Percentiles rank a stretch among this genome's conserved stretches.
Evolutionary conservation across 2,113 vertebrate genomes (phyloP).

Genomic region (Prinia subflava): DNA sequence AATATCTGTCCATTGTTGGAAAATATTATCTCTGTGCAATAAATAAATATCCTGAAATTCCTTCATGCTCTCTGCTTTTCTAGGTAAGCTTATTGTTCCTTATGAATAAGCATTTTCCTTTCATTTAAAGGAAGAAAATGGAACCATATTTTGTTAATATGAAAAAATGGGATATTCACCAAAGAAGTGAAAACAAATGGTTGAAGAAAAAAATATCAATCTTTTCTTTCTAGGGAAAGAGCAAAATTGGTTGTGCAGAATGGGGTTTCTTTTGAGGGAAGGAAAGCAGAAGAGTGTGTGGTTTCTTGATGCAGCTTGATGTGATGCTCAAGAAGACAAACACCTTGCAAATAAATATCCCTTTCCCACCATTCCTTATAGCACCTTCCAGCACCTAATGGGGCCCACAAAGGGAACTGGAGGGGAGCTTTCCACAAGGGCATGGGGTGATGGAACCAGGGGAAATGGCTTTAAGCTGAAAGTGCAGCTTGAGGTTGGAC

Average conservation of each 20-base stretch:
- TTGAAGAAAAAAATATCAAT: not conserved
- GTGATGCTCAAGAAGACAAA: not conserved
- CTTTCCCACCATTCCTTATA: not conserved
- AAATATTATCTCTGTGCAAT: not conserved
- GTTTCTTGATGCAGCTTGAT: not conserved
- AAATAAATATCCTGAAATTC: not conserved
- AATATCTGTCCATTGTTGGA: not conserved
- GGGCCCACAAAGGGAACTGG: not conserved
- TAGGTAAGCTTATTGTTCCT: not conserved
- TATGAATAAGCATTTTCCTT: not conserved
- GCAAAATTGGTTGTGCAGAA: not conserved
- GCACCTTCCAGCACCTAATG: not conserved
- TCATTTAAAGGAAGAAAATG: not conserved
- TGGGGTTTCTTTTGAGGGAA: not conserved
- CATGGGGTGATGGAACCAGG: not conserved
- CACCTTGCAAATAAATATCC: not conserved
- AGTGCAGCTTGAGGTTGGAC: not conserved
- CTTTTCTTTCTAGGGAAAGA: not conserved
- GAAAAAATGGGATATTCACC: not conserved
- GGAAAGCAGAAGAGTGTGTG: not conserved
- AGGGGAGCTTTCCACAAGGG: not conserved
- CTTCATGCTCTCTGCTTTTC: not conserved
- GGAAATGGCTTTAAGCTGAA: not conserved
- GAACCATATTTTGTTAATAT: not conserved
- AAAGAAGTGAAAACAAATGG: not conserved